Conservation (phyloP, 2,797 vertebrate genomes). For the Gallinago nigripennis region DNA sequence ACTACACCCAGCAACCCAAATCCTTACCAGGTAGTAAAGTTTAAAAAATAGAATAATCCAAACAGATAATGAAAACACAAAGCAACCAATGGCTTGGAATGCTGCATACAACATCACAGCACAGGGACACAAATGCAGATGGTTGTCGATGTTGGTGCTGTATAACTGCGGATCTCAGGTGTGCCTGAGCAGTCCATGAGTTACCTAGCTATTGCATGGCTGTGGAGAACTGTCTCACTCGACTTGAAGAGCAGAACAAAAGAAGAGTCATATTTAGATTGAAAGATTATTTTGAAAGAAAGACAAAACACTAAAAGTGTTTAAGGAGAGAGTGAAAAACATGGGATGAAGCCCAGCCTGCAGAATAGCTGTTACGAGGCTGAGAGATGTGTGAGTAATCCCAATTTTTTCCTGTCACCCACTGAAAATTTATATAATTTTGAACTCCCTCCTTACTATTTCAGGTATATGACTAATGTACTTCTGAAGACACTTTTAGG, state of each 20-base stretch:
- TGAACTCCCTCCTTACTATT: background rate
- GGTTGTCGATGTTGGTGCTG: background rate
- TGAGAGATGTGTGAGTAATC: background rate
- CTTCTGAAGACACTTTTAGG: background rate
- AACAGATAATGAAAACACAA: background rate
- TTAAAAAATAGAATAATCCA: background rate
- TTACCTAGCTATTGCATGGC: conserved; percentile 54
- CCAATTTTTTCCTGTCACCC: background rate
- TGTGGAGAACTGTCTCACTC: conserved; percentile 82
- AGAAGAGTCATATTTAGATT: background rate
- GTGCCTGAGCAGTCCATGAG: background rate
- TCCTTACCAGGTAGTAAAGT: background rate
- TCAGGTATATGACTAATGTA: background rate
- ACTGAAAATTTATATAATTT: background rate
- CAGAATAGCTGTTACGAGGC: background rate
- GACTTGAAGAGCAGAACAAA: conserved; percentile 34
- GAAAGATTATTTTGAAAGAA: background rate
- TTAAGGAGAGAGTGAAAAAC: background rate
- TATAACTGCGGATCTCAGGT: background rate
- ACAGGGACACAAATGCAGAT: background rate
- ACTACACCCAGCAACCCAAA: background rate
- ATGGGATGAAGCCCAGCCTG: background rate
- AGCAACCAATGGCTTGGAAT: background rate
- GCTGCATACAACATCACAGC: background rate
- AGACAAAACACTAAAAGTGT: background rate